Evolutionary conservation across 2,888 invertebrate species (phyloP).

Genomic region (Sinotaia quadrata): DNA sequence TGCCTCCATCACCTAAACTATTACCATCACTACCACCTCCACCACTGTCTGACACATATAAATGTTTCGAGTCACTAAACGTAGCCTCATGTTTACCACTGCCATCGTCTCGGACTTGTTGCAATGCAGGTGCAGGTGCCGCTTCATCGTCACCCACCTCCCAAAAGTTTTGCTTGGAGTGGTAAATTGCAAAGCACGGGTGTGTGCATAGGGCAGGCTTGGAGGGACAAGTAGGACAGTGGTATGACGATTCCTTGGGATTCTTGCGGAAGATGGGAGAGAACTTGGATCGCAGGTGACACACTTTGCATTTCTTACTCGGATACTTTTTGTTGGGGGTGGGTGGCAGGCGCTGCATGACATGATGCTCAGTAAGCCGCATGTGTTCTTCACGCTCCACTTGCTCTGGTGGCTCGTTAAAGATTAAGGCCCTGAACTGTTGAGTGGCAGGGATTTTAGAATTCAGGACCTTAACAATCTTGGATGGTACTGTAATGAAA

Average conservation of each 20-base stretch:
- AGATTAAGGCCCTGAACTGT: no score
- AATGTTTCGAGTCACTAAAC: background rate
- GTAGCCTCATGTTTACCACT: background rate
- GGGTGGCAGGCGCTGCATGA: conserved; percentile 13
- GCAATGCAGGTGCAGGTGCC: background rate
- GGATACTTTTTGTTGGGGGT: conserved; percentile 23
- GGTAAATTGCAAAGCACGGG: conserved; percentile 24
- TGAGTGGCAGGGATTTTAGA: no score
- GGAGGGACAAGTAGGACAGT: conserved; percentile 24
- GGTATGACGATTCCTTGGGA: conserved; percentile 19
- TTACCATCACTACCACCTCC: background rate
- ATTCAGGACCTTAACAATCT: no score
- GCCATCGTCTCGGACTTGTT: background rate
- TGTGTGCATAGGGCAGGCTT: conserved; percentile 22
- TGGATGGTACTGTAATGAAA: no score
- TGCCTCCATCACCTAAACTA: background rate
- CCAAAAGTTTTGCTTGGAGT: conserved; percentile 17
- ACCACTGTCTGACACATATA: background rate
- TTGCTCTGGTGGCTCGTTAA: no score
- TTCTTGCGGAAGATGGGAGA: background rate
- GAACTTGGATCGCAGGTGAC: conserved; percentile 3
- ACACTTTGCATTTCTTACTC: conserved; percentile 24
- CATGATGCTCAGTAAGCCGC: conserved; percentile 19
- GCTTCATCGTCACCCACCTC: background rate
- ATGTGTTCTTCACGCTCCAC: background rate